Evolutionary conservation across 1,140 invertebrate species (phyloP).

Genomic region (Stegodyphus dumicola): DNA sequence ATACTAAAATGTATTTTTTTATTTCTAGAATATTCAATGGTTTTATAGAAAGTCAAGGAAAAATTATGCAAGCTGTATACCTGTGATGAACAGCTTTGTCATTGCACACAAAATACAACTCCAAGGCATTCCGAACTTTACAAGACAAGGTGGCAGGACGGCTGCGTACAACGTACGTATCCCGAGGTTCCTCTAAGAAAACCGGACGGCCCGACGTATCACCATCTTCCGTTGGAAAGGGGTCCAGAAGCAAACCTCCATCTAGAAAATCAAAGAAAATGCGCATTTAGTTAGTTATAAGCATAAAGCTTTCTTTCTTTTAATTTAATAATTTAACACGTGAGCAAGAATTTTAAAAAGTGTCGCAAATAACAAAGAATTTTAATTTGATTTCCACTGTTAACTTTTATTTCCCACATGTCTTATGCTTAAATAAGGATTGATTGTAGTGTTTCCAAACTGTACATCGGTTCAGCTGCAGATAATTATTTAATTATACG

Average conservation of each 20-base stretch:
- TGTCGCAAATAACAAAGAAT: neutral
- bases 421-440: no score
- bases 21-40: no score
- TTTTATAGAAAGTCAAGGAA: no score
- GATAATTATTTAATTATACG: no score
- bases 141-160: slow-evolving; percentile 87
- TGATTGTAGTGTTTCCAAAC: no score
- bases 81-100: slow-evolving; percentile 67
- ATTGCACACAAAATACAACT: slow-evolving; percentile 68
- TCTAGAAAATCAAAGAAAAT: slow-evolving; percentile 13
- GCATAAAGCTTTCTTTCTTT: neutral
- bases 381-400: neutral
- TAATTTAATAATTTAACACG: neutral
- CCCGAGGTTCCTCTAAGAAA: slow-evolving; percentile 85
- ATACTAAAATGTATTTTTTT: no score
- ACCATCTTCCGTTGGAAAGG: slow-evolving; percentile 60
- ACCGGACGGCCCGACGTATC: slow-evolving; percentile 74
- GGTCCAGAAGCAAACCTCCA: slow-evolving; percentile 51
- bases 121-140: slow-evolving; percentile 84
- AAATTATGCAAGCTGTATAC: neutral
- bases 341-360: neutral
- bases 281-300: neutral
- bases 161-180: slow-evolving; percentile 88
- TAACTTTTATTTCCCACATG: neutral
- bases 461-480: no score